Percentiles rank a stretch among this genome's conserved stretches.
phyloP scores from a whole-genome alignment of 2,888 invertebrate genomes.

The Andrena marginata region DNA sequence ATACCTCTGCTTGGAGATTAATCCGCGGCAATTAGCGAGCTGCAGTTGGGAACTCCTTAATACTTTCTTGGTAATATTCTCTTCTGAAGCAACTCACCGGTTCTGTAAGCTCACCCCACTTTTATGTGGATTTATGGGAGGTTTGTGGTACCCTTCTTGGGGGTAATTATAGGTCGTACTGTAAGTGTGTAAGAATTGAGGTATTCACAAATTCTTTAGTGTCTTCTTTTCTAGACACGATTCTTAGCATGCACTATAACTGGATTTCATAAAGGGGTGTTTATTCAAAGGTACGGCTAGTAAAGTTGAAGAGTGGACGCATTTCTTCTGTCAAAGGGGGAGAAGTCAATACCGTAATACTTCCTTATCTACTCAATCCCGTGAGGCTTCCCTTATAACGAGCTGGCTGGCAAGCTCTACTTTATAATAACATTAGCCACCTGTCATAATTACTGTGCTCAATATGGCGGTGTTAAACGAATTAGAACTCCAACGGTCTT shows the following conservation, averaged over 20 bases:
- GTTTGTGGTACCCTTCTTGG: no score
- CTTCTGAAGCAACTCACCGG: neutral
- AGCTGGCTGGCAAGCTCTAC: slow-evolving; percentile 32
- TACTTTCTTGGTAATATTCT: neutral
- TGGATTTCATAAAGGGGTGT: no score
- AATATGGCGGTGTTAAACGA: slow-evolving; percentile 34
- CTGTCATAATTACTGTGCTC: slow-evolving; percentile 49
- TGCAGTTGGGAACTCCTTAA: neutral
- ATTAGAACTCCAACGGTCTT: slow-evolving; percentile 16
- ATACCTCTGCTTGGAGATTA: neutral
- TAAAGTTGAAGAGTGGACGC: no score
- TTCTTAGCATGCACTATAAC: no score
- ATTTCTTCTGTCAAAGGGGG: neutral
- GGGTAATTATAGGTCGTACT: no score
- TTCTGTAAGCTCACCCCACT: neutral
- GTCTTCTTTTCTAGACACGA: no score
- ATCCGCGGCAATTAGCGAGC: slow-evolving; percentile 14
- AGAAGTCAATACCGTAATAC: slow-evolving; percentile 17
- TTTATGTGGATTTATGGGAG: no score
- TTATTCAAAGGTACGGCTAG: no score
- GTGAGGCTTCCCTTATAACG: slow-evolving; percentile 38
- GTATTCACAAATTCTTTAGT: no score
- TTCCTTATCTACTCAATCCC: slow-evolving; percentile 23
- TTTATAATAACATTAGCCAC: slow-evolving; percentile 64
- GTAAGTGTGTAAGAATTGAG: no score